Conservation (phyloP, 92 coral and sea anemone species). For the Micromussa lordhowensis region DNA sequence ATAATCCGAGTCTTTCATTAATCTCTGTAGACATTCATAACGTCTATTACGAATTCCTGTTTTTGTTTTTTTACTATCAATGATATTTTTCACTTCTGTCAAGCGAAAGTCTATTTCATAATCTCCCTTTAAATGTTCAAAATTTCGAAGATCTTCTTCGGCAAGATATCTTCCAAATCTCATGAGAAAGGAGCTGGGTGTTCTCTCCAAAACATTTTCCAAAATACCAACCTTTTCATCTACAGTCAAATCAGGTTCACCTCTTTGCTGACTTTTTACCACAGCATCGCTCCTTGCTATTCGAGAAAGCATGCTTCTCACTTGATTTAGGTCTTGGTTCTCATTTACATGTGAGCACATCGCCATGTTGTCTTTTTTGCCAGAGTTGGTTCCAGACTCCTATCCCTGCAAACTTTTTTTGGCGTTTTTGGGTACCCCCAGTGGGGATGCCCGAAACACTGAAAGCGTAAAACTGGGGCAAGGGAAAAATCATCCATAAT, state of each 20-base stretch:
- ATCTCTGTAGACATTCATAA: constrained; percentile 82
- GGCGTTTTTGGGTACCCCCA: too few species aligned
- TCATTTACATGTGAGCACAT: constrained; percentile 3
- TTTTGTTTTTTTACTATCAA: constrained; percentile 69
- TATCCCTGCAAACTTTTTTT: background rate
- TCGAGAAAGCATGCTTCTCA: constrained; percentile 71
- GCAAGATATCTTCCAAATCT: constrained; percentile 87
- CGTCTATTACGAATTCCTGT: constrained; percentile 85
- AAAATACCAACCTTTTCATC: constrained; percentile 79
- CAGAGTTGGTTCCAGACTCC: constrained; percentile 45
- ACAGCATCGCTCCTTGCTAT: constrained; percentile 72
- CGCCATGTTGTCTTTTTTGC: constrained; percentile 80
- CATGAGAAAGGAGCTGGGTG: constrained; percentile 75
- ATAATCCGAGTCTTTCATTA: constrained; percentile 71
- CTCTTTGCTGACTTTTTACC: constrained; percentile 85
- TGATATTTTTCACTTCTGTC: constrained; percentile 64
- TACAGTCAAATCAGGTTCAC: constrained; percentile 83
- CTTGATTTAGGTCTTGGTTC: constrained; percentile 1
- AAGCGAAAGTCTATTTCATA: constrained; percentile 80
- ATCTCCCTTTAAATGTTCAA: constrained; percentile 65
- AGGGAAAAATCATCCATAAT: too few species aligned
- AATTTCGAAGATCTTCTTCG: constrained; percentile 75
- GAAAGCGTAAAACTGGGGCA: too few species aligned
- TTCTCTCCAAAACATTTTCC: constrained; percentile 60
- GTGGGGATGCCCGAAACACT: too few species aligned